Percentiles rank a stretch among this genome's conserved stretches.
Conservation (phyloP, 2,113 vertebrate species). For the Strix aluco region DNA sequence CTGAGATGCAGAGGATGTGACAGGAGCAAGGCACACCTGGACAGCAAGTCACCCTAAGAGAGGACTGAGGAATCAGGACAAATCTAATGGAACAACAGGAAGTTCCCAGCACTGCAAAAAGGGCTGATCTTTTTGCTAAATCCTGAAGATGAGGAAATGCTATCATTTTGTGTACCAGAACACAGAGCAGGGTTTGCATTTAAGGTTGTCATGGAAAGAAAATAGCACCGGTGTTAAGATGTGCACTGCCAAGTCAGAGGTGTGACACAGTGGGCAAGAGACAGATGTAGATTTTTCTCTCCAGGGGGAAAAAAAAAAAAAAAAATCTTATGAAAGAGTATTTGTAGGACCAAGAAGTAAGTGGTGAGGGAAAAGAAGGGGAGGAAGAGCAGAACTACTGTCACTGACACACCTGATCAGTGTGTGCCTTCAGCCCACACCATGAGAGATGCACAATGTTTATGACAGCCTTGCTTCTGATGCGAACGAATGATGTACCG, state of each 20-base stretch:
- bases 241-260: background rate
- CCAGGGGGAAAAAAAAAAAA: background rate
- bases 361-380: background rate
- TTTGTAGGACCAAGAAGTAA: background rate
- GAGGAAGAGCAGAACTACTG: background rate
- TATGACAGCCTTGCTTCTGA: background rate
- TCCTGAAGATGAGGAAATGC: background rate
- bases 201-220: background rate
- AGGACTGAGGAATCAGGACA: background rate
- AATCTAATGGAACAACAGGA: background rate
- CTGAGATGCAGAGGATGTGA: background rate
- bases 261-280: background rate
- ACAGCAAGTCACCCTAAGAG: background rate
- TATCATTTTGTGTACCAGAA: background rate
- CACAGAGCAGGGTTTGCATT: background rate
- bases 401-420: background rate
- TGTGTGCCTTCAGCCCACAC: background rate
- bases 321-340: background rate
- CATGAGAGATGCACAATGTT: background rate
- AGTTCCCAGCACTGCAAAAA: background rate
- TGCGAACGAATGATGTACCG: background rate
- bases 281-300: background rate
- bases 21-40: background rate
- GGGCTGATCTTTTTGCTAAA: background rate
- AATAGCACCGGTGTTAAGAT: background rate